A percentile compares a stretch with the other conserved stretches of the same genome.
Evolutionary conservation across 1,140 invertebrate genomes (phyloP).

Genomic region (Hylaeus anthracinus): DNA sequence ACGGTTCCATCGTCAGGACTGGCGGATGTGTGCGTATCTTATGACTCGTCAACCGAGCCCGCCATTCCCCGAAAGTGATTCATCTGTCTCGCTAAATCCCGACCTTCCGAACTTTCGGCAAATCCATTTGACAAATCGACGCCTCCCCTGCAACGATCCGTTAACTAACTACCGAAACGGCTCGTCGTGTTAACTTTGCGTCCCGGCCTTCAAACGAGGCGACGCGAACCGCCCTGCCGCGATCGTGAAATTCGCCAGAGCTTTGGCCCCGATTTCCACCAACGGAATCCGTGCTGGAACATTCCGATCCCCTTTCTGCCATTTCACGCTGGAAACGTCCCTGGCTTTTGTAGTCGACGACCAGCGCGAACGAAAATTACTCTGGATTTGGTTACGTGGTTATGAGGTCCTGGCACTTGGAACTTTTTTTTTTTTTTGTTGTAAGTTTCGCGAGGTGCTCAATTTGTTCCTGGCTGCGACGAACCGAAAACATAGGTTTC

Average conservation of each 20-base stretch:
- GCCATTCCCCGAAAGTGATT: not conserved
- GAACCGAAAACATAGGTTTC: no score
- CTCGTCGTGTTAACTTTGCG: constrained; percentile 7
- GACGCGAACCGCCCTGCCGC: not conserved
- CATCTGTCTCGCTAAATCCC: not conserved
- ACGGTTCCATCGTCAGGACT: not conserved
- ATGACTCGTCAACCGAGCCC: not conserved
- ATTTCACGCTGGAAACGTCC: not conserved
- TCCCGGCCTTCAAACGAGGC: constrained; percentile 2
- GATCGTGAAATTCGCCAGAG: constrained; percentile 9
- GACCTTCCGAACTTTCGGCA: constrained; percentile 16
- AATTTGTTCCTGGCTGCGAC: no score
- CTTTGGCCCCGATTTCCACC: not conserved
- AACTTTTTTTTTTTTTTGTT: no score
- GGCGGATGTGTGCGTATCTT: not conserved
- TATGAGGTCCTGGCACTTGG: no score
- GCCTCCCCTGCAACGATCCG: not conserved
- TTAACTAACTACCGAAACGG: constrained; percentile 25
- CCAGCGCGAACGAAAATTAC: not conserved
- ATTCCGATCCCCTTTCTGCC: constrained; percentile 15
- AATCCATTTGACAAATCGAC: constrained; percentile 31
- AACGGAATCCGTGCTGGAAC: not conserved
- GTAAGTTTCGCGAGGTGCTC: no score
- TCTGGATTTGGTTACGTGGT: no score
- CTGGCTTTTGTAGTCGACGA: not conserved